Base-by-base conservation (phyloP, 2,888 invertebrate genomes). In the Caenorhabditis becei region DNA sequence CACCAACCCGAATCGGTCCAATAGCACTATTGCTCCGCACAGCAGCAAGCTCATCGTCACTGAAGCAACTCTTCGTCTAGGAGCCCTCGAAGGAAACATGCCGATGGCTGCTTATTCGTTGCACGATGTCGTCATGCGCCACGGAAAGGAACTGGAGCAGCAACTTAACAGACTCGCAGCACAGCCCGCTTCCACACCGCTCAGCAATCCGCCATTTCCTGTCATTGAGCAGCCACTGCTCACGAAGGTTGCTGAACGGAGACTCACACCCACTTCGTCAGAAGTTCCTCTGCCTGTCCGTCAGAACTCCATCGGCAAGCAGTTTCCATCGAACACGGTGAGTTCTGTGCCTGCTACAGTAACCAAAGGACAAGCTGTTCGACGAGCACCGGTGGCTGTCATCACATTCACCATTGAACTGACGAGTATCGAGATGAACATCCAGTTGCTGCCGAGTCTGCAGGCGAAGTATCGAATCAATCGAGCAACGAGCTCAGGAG, bases 71-170 rank as follows among this genome's bases (percentile, higher is more conserved):
- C 51, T 87, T 51, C 44, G 59, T 10, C 62, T 88, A 0, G 88
- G 88, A 41, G 83, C 84, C 16, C 79, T 88, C 1, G 86, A 88
- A 35, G 95, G 97, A 70, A 97, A 97, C 92, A 96, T 99, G 91
- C 98, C 99, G 3, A 97, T 98, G 92, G 97, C 98, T 93, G 98
- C 98, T 0, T 97, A 97, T 0, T 97, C 96, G 8, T 93, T 99
- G 87, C 98, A 99, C 92, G 97, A 97, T 63, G 97, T 99, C 95
- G 97, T 99, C 94, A 81, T 91, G 78, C 70, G 87, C 37, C 89
- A 89, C 58, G 88, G 88, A 28, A 88, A 88, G 37, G 86, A 87
- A 59, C 51, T 86, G 20, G 86, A 84, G 59, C 81, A 83, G 49
- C 84, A 86, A 35, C 72, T 86, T 37, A 80, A 80, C 41, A 69